phyloP scores from a whole-genome alignment of 2,797 vertebrate genomes.

The Tenualosa thibaudeaui region DNA sequence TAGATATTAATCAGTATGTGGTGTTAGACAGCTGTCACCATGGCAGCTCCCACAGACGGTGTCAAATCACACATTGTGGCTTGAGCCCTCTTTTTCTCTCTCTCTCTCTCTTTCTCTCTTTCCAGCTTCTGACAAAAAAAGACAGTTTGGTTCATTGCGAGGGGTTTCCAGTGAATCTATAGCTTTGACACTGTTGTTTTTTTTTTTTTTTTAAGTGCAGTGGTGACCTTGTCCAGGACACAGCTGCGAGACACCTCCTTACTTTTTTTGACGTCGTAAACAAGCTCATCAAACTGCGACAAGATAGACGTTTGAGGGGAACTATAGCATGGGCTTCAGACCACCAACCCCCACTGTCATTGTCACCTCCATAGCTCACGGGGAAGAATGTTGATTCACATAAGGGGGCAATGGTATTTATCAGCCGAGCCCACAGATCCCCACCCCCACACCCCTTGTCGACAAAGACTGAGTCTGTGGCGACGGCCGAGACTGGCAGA shows the following conservation, averaged over 20 bases:
- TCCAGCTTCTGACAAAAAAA: neutral
- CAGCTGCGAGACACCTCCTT: neutral
- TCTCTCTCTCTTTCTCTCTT: neutral
- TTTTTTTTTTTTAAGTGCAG: conserved; percentile 49
- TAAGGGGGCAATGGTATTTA: neutral
- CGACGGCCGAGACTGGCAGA: conserved; percentile 52
- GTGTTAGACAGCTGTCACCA: conserved; percentile 70
- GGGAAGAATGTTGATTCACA: neutral
- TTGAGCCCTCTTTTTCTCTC: neutral
- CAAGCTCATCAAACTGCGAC: neutral
- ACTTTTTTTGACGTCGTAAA: conserved; percentile 24
- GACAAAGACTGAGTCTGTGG: conserved; percentile 36
- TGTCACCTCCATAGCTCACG: neutral
- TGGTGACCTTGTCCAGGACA: conserved; percentile 68
- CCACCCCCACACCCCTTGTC: conserved; percentile 37
- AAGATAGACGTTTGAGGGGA: neutral
- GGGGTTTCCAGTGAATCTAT: neutral
- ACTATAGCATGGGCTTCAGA: neutral
- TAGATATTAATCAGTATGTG: conserved; percentile 74
- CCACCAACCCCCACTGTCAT: neutral
- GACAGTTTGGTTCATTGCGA: neutral
- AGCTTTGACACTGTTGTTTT: neutral
- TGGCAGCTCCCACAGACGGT: conserved; percentile 63
- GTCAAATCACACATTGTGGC: conserved; percentile 67
- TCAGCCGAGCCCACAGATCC: neutral